Evolutionary conservation across 2,797 vertebrate genomes (phyloP).

Genomic region (Brachymystax lenok): DNA sequence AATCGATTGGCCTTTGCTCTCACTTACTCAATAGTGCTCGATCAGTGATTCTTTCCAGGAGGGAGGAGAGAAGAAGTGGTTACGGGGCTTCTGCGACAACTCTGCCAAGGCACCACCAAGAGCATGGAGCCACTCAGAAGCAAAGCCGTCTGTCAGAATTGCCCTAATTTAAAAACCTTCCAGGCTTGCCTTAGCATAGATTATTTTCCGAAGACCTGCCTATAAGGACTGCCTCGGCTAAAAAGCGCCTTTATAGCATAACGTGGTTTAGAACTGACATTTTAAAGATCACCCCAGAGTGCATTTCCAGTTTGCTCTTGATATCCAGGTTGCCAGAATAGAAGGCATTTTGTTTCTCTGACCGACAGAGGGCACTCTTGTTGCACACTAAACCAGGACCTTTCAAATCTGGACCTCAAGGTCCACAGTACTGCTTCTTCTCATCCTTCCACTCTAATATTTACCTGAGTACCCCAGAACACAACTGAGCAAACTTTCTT

Average conservation of each 20-base stretch:
- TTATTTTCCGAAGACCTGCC: neutral
- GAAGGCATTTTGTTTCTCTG: neutral
- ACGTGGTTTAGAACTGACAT: neutral
- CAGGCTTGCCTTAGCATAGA: neutral
- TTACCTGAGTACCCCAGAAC: neutral
- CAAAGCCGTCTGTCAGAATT: neutral
- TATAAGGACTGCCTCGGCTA: neutral
- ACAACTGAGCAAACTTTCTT: neutral
- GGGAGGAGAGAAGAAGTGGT: neutral
- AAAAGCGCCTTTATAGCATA: neutral
- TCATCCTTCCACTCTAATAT: neutral
- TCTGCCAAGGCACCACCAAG: neutral
- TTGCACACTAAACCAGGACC: neutral
- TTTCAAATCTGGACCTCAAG: neutral
- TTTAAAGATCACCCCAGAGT: neutral
- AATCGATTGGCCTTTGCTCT: neutral
- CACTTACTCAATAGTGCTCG: no score
- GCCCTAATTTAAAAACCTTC: neutral
- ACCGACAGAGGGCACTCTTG: slow-evolving; percentile 6
- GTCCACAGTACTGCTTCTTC: neutral
- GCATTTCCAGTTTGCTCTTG: neutral
- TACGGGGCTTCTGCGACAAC: neutral
- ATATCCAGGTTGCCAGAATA: neutral
- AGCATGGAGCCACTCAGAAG: neutral
- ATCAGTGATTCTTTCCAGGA: neutral